Base-by-base conservation (phyloP, 1,140 invertebrate genomes). In the Onthophagus taurus region DNA sequence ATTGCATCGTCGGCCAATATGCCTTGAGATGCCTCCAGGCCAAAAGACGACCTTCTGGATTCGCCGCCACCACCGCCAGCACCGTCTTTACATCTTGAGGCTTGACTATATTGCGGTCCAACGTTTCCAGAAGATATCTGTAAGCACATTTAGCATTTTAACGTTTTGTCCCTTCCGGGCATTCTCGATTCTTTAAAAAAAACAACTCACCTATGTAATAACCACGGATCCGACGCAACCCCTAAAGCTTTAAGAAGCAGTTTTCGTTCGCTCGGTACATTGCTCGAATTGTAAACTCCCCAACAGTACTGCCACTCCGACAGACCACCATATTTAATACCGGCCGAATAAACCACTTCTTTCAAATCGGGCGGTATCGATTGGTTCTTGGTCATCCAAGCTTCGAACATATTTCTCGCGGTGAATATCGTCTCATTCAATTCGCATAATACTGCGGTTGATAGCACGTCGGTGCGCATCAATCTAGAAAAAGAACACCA, bases 1-100 rank as follows among this genome's bases (percentile, higher is more conserved):
- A 61, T 37, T 78, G 70, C 46, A 88, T 67, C 31, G 74, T 66
- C 2, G 74, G 61, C 83, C 85, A 89, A 44, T 85, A 78, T 1
- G 78, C 74, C 55, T 81, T 74, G 1, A 90, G 60, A 64, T 85
- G 85, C 49, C 83, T 68, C 85, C 85, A 89, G 2, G 83, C 81
- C 7, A 86, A 61, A 4, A 80, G 65, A 42, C 76, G 68, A 4
- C 84, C 84, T 48, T 82, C 74, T 1, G 77, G 71, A 65, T 86
- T 85, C n/a, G 70, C 66, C 4, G 81, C 74, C 0, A 88, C 81
- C 5, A 76, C 71, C 4, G 70, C 68, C 17, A 89, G 69, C 0
- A 86, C 80, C 2, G 71, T 67, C 44, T 76, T 74, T 1, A 84
- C 73, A 60, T 89, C 84, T 60, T 80, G 76, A 1, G 78, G 72